phyloP scores from a whole-genome alignment of 2,888 invertebrate genomes.

The Nemurella pictetii region DNA sequence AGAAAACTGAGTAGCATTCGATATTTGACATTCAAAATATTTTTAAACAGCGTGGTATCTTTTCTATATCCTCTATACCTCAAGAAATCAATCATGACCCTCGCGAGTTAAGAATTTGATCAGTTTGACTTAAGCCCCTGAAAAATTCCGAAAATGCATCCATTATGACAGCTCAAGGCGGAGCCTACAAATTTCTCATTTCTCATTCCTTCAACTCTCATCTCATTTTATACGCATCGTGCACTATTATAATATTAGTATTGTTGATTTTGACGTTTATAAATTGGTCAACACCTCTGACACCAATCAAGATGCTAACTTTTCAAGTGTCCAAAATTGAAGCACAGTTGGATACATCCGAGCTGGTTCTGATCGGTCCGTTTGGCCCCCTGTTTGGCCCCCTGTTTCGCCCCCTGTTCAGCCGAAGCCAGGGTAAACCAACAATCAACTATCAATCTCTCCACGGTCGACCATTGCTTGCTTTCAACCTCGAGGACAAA shows the following conservation, averaged over 20 bases:
- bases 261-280: constrained; percentile 30
- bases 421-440: too few species aligned
- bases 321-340: constrained; percentile 35
- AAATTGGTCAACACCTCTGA: constrained; percentile 42
- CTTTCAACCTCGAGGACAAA: too few species aligned
- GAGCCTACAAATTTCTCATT: not conserved
- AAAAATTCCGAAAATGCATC: not conserved
- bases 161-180: not conserved
- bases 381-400: not conserved
- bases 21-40: too few species aligned
- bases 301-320: constrained; percentile 38
- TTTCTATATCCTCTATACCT: too few species aligned
- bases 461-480: not conserved
- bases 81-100: too few species aligned
- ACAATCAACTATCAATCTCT: constrained; percentile 17
- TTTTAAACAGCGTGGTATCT: too few species aligned
- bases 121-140: too few species aligned
- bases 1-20: too few species aligned
- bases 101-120: too few species aligned
- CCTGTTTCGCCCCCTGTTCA: too few species aligned
- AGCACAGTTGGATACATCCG: constrained; percentile 39
- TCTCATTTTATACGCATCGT: not conserved
- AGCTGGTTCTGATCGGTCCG: not conserved
- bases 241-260: not conserved
- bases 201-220: not conserved